Evolutionary conservation across 37 sponge, comb jelly and placozoan genomes (phyloP).

Genomic region (Chondrosia reniformis): DNA sequence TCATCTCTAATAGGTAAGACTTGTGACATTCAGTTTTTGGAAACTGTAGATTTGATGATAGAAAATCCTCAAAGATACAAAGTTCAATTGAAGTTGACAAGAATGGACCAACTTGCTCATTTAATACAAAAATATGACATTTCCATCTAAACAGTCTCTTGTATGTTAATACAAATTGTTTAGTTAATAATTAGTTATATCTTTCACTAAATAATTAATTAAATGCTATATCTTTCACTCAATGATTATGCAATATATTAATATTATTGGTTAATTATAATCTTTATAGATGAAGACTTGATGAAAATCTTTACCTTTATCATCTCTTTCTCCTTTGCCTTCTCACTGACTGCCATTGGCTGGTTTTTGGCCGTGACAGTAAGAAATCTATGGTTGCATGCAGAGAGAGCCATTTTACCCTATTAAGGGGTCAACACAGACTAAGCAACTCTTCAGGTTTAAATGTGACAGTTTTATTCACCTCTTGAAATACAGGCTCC

Average conservation of each 20-base stretch:
- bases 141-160: no score
- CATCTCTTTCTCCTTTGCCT: conserved; percentile 59
- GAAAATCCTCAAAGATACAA: conserved; percentile 16
- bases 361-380: conserved; percentile 43
- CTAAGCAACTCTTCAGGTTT: background rate
- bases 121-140: background rate
- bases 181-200: no score
- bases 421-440: background rate
- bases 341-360: conserved; percentile 58
- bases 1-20: background rate
- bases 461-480: no score
- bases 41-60: conserved; percentile 5
- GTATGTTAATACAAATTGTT: no score
- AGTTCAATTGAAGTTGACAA: background rate
- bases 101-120: background rate
- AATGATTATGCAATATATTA: no score
- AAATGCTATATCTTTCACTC: no score
- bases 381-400: conserved; percentile 69
- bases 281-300: no score
- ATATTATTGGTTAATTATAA: no score
- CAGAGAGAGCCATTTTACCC: conserved; percentile 73
- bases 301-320: conserved; percentile 57
- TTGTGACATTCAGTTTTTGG: conserved; percentile 24
- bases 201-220: no score
- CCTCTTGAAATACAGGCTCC: conserved; percentile 85